These are phyloP conservation scores for Laticauda laticaudata DNA, from an alignment of 2,113 vertebrate genomes.

Conservation along the genomic window DNA sequence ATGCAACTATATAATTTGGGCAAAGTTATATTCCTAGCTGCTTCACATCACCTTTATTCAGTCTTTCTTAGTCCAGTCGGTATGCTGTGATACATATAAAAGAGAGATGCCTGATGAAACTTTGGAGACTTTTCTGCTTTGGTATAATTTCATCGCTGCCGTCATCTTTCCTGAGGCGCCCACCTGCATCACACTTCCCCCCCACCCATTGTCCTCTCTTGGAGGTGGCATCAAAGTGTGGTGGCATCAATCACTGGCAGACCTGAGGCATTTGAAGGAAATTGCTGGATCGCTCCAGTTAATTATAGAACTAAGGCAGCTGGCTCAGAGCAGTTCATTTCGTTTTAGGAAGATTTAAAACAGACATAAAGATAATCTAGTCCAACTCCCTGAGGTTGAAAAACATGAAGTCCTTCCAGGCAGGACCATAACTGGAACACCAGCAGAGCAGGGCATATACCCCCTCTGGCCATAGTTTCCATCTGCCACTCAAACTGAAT, in stretches of 20 bases:
- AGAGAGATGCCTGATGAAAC: background rate
- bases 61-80: background rate
- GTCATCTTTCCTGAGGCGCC: background rate
- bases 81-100: background rate
- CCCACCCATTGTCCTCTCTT: accelerated
- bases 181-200: background rate
- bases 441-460: background rate
- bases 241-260: constrained; percentile 11
- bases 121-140: background rate
- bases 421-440: background rate
- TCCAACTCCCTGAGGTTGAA: background rate
- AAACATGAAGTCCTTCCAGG: background rate
- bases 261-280: constrained; percentile 15
- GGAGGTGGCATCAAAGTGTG: background rate
- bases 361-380: background rate
- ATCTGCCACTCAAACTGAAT: background rate
- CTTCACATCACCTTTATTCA: background rate
- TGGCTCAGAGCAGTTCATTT: constrained; percentile 35
- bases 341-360: constrained; percentile 29
- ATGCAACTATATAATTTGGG: background rate
- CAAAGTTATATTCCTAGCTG: background rate
- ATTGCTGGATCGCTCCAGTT: constrained; percentile 42
- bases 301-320: constrained; percentile 47
- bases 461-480: background rate
- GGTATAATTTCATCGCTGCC: accelerated